Conservation (phyloP, 2,888 invertebrate species). For the Lepeophtheirus nordmannii region DNA sequence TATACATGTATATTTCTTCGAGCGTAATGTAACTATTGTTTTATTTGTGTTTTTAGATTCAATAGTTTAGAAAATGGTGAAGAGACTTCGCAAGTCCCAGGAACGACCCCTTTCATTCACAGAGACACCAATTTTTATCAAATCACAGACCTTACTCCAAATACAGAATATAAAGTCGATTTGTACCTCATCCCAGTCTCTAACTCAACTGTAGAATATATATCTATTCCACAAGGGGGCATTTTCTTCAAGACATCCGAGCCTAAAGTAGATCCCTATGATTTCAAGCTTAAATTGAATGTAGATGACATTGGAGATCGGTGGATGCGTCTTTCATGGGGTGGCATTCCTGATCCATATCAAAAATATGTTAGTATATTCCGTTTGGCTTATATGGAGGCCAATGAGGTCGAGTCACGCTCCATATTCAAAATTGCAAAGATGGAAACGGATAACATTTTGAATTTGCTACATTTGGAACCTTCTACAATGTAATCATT, state of each 20-base stretch:
- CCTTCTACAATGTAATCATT: conserved; percentile 46
- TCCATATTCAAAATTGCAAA: conserved; percentile 60
- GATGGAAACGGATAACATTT: conserved; percentile 50
- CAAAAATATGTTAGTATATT: conserved; percentile 79
- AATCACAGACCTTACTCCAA: conserved; percentile 58
- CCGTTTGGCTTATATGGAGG: conserved; percentile 63
- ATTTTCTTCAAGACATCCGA: not conserved
- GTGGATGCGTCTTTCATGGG: conserved; percentile 62
- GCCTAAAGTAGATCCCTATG: conserved; percentile 51
- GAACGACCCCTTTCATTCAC: conserved; percentile 68
- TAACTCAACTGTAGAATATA: not conserved
- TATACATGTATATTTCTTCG: conserved; percentile 9
- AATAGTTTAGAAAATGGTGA: not conserved
- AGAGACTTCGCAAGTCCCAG: conserved; percentile 44
- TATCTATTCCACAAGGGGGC: conserved; percentile 2
- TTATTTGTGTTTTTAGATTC: not conserved
- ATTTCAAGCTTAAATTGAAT: conserved; percentile 61
- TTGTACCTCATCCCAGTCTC: conserved; percentile 68
- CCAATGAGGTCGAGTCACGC: conserved; percentile 48
- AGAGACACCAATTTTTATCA: conserved; percentile 59
- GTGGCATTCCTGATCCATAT: conserved; percentile 69
- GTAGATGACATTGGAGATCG: conserved; percentile 57
- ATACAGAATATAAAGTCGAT: conserved; percentile 63
- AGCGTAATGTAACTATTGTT: conserved; percentile 4
- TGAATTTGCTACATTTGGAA: conserved; percentile 50